These are phyloP conservation scores for Zaprionus kolodkinae DNA, from an alignment of 1,140 invertebrate genomes.

Conservation along the genomic window DNA sequence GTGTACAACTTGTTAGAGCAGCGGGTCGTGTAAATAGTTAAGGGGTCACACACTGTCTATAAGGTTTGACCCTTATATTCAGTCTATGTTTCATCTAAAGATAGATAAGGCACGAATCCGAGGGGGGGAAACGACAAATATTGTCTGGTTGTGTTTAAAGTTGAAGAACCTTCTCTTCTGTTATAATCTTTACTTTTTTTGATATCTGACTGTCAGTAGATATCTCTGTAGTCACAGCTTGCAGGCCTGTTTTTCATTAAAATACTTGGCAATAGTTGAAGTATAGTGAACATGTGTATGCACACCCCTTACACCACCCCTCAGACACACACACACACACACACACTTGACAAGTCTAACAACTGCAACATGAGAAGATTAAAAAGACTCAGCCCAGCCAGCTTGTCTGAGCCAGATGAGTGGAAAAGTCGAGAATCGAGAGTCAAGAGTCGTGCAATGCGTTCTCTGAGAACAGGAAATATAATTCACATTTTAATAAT, in stretches of 20 bases:
- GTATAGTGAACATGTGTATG: constrained; percentile 28
- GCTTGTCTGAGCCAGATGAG: constrained; percentile 6
- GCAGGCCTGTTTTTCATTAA: constrained; percentile 29
- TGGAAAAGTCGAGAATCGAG: constrained; percentile 5
- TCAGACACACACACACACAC: background rate
- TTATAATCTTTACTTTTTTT: background rate
- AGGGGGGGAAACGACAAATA: background rate
- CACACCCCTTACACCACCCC: background rate
- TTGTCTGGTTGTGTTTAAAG: background rate
- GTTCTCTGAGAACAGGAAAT: constrained; percentile 1
- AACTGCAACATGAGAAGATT: constrained; percentile 32
- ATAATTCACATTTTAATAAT: constrained; percentile 22
- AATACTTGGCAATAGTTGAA: constrained; percentile 28
- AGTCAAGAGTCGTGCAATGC: background rate
- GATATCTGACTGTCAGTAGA: background rate
- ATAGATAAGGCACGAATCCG: background rate
- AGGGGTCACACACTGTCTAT: background rate
- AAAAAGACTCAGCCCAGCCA: constrained; percentile 18
- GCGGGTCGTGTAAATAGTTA: constrained; percentile 1
- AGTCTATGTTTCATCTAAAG: background rate
- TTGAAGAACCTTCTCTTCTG: background rate
- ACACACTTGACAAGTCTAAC: constrained; percentile 7
- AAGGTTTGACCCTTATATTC: background rate
- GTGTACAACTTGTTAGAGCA: constrained; percentile 6
- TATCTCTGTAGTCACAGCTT: background rate